A percentile compares a stretch with the other conserved stretches of the same genome.
Evolutionary conservation across 2,113 vertebrate species (phyloP).

Genomic region (Pontoporia blainvillei): DNA sequence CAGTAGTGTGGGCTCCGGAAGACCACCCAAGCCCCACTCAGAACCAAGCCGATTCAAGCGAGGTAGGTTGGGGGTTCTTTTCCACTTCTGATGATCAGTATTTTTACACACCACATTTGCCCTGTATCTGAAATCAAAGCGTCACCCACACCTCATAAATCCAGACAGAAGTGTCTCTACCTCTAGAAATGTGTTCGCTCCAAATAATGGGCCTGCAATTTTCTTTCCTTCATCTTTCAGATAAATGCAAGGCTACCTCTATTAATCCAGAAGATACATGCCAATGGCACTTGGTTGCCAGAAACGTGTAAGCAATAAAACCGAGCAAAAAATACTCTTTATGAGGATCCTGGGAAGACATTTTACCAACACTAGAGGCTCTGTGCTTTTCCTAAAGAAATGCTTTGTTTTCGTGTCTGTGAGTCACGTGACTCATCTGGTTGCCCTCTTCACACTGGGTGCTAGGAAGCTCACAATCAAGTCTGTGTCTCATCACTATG

Average conservation of each 20-base stretch:
- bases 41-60: not conserved
- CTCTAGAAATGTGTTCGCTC: not conserved
- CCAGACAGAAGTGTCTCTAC: not conserved
- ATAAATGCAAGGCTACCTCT: not conserved
- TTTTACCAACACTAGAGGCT: not conserved
- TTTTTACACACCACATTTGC: not conserved
- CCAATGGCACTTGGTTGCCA: not conserved
- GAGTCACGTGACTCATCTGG: not conserved
- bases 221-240: not conserved
- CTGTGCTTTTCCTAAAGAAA: not conserved
- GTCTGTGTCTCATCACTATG: not conserved
- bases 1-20: accelerated
- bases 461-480: not conserved
- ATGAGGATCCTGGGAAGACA: not conserved
- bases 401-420: not conserved
- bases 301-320: not conserved
- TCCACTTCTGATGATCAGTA: not conserved
- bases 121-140: not conserved
- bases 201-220: not conserved
- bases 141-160: not conserved
- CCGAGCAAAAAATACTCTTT: not conserved
- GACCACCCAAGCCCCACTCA: not conserved
- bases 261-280: not conserved
- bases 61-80: not conserved
- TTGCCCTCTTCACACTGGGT: not conserved